Conservation (phyloP, 2,888 invertebrate genomes). For the Slavum lentiscoides region DNA sequence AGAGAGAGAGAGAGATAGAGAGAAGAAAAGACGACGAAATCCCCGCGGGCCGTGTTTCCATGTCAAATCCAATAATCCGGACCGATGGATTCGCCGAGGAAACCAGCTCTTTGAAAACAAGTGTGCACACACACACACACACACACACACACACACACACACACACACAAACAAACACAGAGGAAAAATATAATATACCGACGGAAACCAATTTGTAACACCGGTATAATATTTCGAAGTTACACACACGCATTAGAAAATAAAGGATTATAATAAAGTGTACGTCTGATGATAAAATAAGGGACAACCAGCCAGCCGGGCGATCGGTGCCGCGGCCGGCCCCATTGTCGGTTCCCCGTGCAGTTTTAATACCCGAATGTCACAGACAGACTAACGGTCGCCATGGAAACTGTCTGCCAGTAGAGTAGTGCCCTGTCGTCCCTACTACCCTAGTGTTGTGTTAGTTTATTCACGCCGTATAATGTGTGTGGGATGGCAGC, state of each 20-base stretch:
- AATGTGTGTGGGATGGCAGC: neutral
- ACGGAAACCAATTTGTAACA: constrained; percentile 33
- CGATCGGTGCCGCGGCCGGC: neutral
- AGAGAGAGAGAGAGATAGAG: neutral
- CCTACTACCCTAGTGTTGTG: constrained; percentile 32
- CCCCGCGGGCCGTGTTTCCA: constrained; percentile 33
- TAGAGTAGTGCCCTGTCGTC: neutral
- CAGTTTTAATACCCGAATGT: constrained; percentile 44
- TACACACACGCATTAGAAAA: constrained; percentile 27
- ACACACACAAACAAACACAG: too few relatives aligned
- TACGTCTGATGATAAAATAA: constrained; percentile 4
- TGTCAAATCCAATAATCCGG: constrained; percentile 50
- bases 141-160: too few relatives aligned
- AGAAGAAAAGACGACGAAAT: constrained; percentile 9
- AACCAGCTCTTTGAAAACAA: constrained; percentile 8
- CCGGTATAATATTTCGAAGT: constrained; percentile 8
- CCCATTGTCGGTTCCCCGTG: constrained; percentile 19
- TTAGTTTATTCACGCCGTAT: constrained; percentile 39
- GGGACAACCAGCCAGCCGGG: constrained; percentile 8
- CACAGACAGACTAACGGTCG: constrained; percentile 44
- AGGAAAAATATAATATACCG: neutral
- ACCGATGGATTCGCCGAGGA: constrained; percentile 11
- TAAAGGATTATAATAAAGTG: constrained; percentile 31
- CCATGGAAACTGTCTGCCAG: constrained; percentile 47
- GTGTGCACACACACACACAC: too few relatives aligned